phyloP scores from a whole-genome alignment of 2,113 vertebrate species.

The Dendropsophus ebraccatus region DNA sequence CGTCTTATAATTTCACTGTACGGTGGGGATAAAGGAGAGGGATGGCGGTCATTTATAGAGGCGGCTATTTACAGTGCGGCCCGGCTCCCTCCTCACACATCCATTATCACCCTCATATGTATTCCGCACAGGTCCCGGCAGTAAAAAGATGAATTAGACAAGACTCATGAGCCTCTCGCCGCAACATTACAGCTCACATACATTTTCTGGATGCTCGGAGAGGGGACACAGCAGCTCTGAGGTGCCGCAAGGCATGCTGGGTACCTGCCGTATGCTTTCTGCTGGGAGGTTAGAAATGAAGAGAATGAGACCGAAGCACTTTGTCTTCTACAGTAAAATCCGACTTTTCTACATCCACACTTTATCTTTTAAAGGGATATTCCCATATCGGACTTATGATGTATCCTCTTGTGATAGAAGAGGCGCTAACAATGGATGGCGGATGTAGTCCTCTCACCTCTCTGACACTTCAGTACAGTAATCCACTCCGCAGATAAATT shows the following conservation, averaged over 20 bases:
- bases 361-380: not conserved
- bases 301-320: not conserved
- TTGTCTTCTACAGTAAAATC: not conserved
- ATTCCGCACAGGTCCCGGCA: not conserved
- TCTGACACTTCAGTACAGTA: too few species aligned
- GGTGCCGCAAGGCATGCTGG: not conserved
- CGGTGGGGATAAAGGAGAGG: constrained; percentile 48
- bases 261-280: not conserved
- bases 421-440: not conserved
- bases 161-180: not conserved
- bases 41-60: constrained; percentile 37
- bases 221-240: not conserved
- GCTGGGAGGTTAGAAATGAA: not conserved
- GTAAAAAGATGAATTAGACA: constrained; percentile 8
- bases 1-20: constrained; percentile 24
- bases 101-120: constrained; percentile 13
- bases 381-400: not conserved
- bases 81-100: not conserved
- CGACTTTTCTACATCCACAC: not conserved
- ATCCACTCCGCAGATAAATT: too few species aligned
- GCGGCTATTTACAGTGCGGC: constrained; percentile 24
- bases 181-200: not conserved
- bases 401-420: not conserved
- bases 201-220: not conserved
- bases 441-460: too few species aligned